Conservation (phyloP, 2,797 vertebrate genomes). For the Iguana delicatissima region DNA sequence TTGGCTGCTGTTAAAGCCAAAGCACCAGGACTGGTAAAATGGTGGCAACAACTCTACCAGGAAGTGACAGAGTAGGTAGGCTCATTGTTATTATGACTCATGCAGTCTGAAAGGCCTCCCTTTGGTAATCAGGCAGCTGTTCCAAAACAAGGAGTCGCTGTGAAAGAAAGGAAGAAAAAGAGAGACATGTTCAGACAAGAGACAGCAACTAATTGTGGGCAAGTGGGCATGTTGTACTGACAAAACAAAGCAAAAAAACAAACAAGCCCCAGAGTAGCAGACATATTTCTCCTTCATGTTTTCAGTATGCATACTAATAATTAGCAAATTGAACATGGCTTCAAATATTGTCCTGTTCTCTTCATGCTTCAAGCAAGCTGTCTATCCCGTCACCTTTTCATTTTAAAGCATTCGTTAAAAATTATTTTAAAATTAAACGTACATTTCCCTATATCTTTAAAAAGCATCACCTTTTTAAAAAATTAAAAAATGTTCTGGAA, state of each 20-base stretch:
- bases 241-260: background rate
- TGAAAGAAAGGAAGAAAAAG: background rate
- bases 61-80: background rate
- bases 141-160: background rate
- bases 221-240: too few relatives aligned
- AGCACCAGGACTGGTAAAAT: background rate
- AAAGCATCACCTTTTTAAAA: background rate
- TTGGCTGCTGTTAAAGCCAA: background rate
- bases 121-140: background rate
- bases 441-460: background rate
- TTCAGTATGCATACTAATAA: background rate
- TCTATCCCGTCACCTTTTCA: background rate
- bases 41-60: too few relatives aligned
- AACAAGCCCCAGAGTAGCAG: background rate
- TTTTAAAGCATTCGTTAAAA: background rate
- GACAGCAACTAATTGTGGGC: too few relatives aligned
- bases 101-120: too few relatives aligned
- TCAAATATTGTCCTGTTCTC: background rate
- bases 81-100: background rate
- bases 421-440: background rate
- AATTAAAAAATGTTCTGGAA: background rate
- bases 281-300: background rate
- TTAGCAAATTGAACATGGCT: background rate
- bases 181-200: too few relatives aligned
- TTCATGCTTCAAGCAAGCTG: background rate